Evolutionary conservation across 2,797 vertebrate species (phyloP).

Genomic region (Lutjanus campechanus): DNA sequence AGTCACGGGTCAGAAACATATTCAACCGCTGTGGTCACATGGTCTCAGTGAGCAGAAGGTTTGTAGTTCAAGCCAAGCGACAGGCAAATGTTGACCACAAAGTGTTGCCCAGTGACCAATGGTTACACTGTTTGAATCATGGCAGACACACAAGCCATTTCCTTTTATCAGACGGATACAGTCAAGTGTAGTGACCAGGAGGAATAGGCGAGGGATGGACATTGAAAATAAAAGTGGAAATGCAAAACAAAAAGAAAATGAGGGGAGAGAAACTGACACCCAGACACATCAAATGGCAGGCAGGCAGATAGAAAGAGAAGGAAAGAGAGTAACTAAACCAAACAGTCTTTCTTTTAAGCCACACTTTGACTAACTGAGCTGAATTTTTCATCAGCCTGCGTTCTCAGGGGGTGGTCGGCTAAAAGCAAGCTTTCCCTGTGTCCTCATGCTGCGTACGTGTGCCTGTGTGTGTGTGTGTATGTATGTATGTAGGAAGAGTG

Average conservation of each 20-base stretch:
- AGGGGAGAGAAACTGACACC: not conserved
- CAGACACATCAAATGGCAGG: slow-evolving; percentile 6
- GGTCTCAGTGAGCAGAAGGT: slow-evolving; percentile 65
- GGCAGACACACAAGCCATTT: slow-evolving; percentile 40
- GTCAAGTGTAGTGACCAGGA: not conserved
- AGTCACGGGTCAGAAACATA: slow-evolving; percentile 55
- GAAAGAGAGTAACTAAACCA: slow-evolving; percentile 21
- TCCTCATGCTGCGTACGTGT: slow-evolving; percentile 14
- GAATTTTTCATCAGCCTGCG: slow-evolving; percentile 68
- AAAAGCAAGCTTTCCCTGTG: slow-evolving; percentile 48
- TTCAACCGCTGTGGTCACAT: slow-evolving; percentile 55
- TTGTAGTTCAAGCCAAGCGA: slow-evolving; percentile 54
- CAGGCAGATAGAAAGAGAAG: not conserved
- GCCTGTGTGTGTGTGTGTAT: not conserved
- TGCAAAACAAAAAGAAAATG: slow-evolving; percentile 5
- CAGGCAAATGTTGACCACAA: slow-evolving; percentile 54
- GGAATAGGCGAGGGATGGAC: not conserved
- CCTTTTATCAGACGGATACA: not conserved
- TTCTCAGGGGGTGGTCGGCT: slow-evolving; percentile 47
- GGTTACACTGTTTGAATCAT: slow-evolving; percentile 46
- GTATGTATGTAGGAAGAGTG: not conserved
- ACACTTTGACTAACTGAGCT: slow-evolving; percentile 52
- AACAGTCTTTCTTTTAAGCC: slow-evolving; percentile 37
- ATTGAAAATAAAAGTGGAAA: not conserved
- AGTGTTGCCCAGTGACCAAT: slow-evolving; percentile 45